A percentile compares a stretch with the other conserved stretches of the same genome.
Evolutionary conservation across 2,797 vertebrate species (phyloP).

Genomic region (Triplophysa yarkandensis): DNA sequence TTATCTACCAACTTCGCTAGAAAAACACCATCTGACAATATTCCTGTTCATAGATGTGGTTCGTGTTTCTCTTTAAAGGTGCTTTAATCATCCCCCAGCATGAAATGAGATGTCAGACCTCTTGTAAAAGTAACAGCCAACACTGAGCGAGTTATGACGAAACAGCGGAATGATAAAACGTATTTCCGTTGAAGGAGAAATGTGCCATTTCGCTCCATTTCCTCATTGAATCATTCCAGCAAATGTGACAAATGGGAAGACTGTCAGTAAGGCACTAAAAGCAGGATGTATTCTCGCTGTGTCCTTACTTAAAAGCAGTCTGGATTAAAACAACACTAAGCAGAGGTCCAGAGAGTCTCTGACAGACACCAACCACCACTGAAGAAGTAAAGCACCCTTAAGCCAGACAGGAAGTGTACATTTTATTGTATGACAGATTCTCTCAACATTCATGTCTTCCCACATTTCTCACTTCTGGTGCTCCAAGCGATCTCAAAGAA

Average conservation of each 20-base stretch:
- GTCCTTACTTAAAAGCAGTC: constrained; percentile 2
- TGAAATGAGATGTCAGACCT: not conserved
- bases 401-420: not conserved
- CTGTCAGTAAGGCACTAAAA: constrained; percentile 2
- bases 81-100: not conserved
- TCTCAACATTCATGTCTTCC: not conserved
- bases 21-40: not conserved
- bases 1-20: not conserved
- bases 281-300: constrained; percentile 1
- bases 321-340: constrained; percentile 27
- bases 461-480: not conserved
- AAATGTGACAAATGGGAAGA: not conserved
- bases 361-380: constrained; percentile 13
- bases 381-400: constrained; percentile 29
- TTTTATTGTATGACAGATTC: constrained; percentile 17
- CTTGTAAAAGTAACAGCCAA: constrained; percentile 1
- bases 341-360: constrained; percentile 27
- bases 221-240: constrained; percentile 2
- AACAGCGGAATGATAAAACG: not conserved
- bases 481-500: not conserved
- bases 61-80: not conserved
- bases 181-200: not conserved
- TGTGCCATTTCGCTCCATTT: not conserved
- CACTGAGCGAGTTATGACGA: not conserved
- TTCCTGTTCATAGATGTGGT: not conserved